Conservation (phyloP, 2,113 vertebrate genomes). For the Eurystomus gularis region DNA sequence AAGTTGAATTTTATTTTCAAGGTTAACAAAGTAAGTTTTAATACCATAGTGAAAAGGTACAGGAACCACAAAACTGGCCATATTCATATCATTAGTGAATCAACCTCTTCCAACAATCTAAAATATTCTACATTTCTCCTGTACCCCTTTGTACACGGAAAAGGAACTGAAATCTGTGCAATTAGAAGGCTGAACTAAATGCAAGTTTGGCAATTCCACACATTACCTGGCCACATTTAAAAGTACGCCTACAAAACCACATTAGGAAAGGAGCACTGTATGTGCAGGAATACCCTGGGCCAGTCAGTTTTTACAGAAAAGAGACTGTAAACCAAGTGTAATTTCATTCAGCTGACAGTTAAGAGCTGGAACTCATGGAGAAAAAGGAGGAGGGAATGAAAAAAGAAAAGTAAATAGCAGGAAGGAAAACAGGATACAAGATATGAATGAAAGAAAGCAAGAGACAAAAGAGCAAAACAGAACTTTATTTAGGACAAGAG, state of each 20-base stretch:
- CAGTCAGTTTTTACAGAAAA: not conserved
- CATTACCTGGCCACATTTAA: not conserved
- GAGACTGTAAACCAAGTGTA: not conserved
- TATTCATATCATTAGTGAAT: not conserved
- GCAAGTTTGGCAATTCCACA: not conserved
- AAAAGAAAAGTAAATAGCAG: not conserved
- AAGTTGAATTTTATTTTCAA: not conserved
- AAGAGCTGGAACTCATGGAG: not conserved
- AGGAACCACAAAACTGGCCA: not conserved
- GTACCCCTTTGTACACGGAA: not conserved
- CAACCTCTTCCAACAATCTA: not conserved
- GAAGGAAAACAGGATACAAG: not conserved
- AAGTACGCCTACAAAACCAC: not conserved
- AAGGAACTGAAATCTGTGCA: not conserved
- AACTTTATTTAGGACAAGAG: not conserved
- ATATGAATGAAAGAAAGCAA: not conserved
- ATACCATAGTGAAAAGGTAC: not conserved
- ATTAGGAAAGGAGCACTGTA: not conserved
- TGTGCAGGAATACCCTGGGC: not conserved
- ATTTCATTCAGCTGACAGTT: not conserved
- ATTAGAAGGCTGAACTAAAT: not conserved
- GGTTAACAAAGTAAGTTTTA: not conserved
- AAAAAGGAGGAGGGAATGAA: not conserved
- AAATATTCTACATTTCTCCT: not conserved
- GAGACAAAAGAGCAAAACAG: not conserved